Percentiles rank a stretch among this genome's conserved stretches.
These are phyloP conservation scores for Penelope pileata DNA, from an alignment of 2,113 vertebrate genomes.

Conservation along the genomic window DNA sequence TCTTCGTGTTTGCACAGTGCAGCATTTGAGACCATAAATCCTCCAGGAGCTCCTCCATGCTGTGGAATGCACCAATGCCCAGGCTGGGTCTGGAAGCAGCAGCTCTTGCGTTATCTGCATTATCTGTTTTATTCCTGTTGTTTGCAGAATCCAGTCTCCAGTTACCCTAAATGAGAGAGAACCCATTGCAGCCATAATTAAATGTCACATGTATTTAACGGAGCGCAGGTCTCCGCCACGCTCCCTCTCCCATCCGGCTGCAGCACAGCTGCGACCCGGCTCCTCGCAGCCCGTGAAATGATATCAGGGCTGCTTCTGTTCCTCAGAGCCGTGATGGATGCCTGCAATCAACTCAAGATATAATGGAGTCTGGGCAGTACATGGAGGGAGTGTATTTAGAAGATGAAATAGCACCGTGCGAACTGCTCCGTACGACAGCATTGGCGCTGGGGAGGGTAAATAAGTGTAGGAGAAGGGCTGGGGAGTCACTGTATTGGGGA, in stretches of 20 bases:
- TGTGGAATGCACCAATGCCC: background rate
- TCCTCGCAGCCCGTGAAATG: background rate
- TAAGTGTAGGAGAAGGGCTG: background rate
- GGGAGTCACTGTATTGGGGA: background rate
- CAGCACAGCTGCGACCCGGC: constrained; percentile 2
- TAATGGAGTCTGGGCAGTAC: background rate
- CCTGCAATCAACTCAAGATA: background rate
- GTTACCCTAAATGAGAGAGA: background rate
- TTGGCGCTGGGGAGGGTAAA: background rate
- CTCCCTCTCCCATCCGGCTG: constrained; percentile 39
- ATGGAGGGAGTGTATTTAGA: background rate
- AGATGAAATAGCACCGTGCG: background rate
- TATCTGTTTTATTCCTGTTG: background rate
- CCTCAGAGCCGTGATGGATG: background rate
- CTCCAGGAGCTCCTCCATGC: background rate
- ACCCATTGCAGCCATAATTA: constrained; percentile 31
- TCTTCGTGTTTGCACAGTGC: background rate
- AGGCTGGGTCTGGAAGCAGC: background rate
- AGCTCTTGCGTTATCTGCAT: background rate
- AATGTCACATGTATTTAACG: constrained; percentile 41
- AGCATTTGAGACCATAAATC: background rate
- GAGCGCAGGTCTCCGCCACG: background rate
- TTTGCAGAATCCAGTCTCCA: constrained; percentile 16
- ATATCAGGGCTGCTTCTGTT: background rate
- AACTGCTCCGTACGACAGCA: background rate